Conservation (phyloP, 2,888 invertebrate species). For the Eupithecia centaureata region DNA sequence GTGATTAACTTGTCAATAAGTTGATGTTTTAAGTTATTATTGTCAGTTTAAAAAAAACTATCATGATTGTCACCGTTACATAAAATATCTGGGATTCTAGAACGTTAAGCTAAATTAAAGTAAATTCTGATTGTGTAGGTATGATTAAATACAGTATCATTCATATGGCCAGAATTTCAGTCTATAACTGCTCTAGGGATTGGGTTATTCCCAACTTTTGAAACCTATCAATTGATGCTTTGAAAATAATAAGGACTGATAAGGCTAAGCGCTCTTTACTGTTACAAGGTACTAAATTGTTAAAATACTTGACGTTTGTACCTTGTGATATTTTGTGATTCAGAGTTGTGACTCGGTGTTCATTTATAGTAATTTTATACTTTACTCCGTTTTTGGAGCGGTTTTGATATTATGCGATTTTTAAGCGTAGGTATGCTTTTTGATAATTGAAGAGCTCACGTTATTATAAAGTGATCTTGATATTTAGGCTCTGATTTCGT, state of each 20-base stretch:
- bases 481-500: not conserved
- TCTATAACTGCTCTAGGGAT: not conserved
- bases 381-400: slow-evolving; percentile 38
- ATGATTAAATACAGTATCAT: too few relatives aligned
- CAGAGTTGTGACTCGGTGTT: slow-evolving; percentile 45
- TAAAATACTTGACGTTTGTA: not conserved
- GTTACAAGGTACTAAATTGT: not conserved
- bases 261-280: not conserved
- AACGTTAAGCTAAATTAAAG: too few relatives aligned
- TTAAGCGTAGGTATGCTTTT: slow-evolving; percentile 22
- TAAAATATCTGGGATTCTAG: too few relatives aligned
- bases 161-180: too few relatives aligned
- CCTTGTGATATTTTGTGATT: slow-evolving; percentile 33
- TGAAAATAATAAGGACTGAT: not conserved
- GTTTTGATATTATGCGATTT: slow-evolving; percentile 33
- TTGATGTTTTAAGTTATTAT: too few relatives aligned
- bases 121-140: too few relatives aligned
- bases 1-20: too few relatives aligned
- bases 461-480: not conserved
- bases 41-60: too few relatives aligned
- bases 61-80: too few relatives aligned
- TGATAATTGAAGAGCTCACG: not conserved
- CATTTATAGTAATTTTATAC: slow-evolving; percentile 37
- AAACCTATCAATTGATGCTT: not conserved
- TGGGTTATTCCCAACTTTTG: not conserved